A percentile compares a stretch with the other conserved stretches of the same genome.
Evolutionary conservation across 2,113 vertebrate genomes (phyloP).

Genomic region (Leuciscus idus): DNA sequence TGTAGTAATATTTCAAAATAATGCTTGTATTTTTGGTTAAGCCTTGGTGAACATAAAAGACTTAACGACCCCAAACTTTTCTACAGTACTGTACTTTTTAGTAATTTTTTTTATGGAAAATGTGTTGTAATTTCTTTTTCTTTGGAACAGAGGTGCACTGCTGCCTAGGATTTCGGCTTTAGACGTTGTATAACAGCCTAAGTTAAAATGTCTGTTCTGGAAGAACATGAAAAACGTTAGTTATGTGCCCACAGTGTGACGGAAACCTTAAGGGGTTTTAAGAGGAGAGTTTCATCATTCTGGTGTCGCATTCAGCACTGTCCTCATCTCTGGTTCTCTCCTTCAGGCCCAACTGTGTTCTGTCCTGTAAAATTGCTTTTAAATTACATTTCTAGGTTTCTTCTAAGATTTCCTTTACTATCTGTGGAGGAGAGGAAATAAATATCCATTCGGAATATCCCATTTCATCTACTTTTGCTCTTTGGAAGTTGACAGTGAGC

Average conservation of each 20-base stretch:
- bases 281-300: conserved; percentile 47
- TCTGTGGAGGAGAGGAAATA: conserved; percentile 49
- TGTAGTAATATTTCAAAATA: no score
- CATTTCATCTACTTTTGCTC: conserved; percentile 52
- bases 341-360: conserved; percentile 50
- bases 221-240: conserved; percentile 16
- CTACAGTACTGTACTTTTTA: no score
- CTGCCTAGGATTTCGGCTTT: background rate
- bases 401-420: conserved; percentile 44
- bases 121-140: background rate
- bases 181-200: background rate
- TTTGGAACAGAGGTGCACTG: background rate
- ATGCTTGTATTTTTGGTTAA: background rate
- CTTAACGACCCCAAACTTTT: background rate
- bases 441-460: conserved; percentile 56
- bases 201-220: conserved; percentile 11
- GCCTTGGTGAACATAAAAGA: background rate
- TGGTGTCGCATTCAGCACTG: conserved; percentile 39
- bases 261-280: conserved; percentile 24
- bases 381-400: conserved; percentile 61
- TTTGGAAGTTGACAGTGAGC: conserved; percentile 36
- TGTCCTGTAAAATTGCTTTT: conserved; percentile 61
- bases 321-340: conserved; percentile 35
- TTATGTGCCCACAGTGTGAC: conserved; percentile 1
- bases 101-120: background rate